Conservation (phyloP, 1,140 invertebrate genomes). For the Brachionus koreanus region DNA sequence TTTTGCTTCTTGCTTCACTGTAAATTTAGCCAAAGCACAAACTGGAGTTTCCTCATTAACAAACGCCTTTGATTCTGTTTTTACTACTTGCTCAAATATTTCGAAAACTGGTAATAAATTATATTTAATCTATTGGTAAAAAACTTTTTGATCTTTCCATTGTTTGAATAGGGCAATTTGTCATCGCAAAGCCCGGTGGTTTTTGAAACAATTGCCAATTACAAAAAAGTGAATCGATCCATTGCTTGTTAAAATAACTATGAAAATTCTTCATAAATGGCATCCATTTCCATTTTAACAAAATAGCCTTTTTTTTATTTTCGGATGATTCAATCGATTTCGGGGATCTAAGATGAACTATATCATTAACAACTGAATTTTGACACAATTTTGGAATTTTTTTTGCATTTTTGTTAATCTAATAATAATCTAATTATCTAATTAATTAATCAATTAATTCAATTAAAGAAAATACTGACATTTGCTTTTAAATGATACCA, state of each 20-base stretch:
- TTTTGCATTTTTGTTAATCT: constrained; percentile 1
- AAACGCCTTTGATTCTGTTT: too few relatives aligned
- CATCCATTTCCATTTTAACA: background rate
- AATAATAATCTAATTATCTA: background rate
- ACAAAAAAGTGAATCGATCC: background rate
- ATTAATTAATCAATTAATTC: too few relatives aligned
- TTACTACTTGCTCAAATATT: too few relatives aligned
- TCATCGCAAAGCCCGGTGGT: too few relatives aligned
- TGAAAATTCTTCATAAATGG: background rate
- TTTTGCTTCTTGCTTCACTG: too few relatives aligned
- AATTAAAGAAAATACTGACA: too few relatives aligned
- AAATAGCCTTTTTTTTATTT: background rate
- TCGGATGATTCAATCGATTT: background rate
- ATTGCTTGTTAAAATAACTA: background rate
- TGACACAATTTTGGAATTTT: background rate
- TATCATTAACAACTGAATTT: background rate
- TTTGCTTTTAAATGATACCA: too few relatives aligned
- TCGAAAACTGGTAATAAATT: too few relatives aligned
- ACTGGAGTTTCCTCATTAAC: too few relatives aligned
- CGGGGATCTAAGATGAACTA: background rate
- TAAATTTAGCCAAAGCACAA: too few relatives aligned
- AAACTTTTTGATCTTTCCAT: background rate
- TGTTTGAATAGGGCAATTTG: background rate
- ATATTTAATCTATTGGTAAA: background rate
- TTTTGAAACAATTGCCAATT: background rate